These are phyloP conservation scores for Trigoniulus corallinus DNA, from an alignment of 1,140 invertebrate genomes.

Conservation along the genomic window DNA sequence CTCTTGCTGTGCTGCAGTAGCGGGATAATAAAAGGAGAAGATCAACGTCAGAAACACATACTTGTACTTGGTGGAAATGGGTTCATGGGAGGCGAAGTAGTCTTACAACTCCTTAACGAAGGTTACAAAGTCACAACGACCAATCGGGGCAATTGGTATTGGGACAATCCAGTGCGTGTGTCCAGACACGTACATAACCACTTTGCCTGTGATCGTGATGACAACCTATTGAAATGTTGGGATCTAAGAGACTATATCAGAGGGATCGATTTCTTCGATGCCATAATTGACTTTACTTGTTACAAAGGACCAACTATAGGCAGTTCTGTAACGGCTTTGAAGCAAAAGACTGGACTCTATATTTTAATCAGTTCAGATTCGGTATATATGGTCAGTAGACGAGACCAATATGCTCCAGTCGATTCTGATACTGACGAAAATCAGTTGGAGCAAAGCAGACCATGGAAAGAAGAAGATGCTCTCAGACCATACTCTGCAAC, in stretches of 20 bases:
- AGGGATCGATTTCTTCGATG: conserved; percentile 21
- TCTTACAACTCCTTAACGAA: conserved; percentile 19
- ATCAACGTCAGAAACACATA: conserved; percentile 12
- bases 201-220: conserved; percentile 25
- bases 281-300: conserved; percentile 31
- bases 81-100: conserved; percentile 27
- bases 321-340: conserved; percentile 21
- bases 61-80: conserved; percentile 33
- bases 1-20: no score
- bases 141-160: conserved; percentile 32
- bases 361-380: conserved; percentile 34
- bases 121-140: conserved; percentile 22
- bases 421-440: neutral
- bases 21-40: no score
- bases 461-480: conserved; percentile 21
- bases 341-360: conserved; percentile 24
- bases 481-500: conserved; percentile 21
- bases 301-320: conserved; percentile 24
- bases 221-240: conserved; percentile 20
- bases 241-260: conserved; percentile 19
- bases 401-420: neutral
- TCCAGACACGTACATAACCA: conserved; percentile 22
- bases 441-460: conserved; percentile 2
- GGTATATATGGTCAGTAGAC: conserved; percentile 31
- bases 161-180: conserved; percentile 25